Conservation (phyloP, 1,140 invertebrate genomes). For the Nasonia longicornis region DNA sequence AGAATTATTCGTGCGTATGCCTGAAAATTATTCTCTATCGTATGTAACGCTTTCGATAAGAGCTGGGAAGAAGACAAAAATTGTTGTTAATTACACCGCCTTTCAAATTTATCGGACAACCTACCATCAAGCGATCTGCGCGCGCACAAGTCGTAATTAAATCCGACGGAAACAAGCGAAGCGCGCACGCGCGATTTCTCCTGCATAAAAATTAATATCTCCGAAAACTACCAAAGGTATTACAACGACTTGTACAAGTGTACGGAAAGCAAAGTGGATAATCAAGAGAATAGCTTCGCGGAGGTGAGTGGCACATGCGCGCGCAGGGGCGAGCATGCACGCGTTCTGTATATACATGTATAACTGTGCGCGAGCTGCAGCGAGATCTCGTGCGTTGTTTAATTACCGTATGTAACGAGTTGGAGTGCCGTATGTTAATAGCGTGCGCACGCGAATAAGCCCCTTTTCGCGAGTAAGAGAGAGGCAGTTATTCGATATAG, state of each 20-base stretch:
- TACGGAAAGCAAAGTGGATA: constrained; percentile 11
- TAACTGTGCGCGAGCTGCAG: background rate
- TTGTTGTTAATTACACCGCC: background rate
- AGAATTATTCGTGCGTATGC: too few species aligned
- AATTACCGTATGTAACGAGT: constrained; percentile 47
- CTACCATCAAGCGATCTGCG: too few species aligned
- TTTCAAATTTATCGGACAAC: background rate
- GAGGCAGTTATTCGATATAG: background rate
- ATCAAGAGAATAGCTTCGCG: background rate
- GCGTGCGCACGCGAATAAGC: constrained; percentile 39
- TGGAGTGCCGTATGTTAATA: constrained; percentile 27
- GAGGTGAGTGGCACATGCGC: constrained; percentile 10
- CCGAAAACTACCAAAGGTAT: background rate
- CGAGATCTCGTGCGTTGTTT: constrained; percentile 43
- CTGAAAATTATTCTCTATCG: background rate
- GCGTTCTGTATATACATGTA: constrained; percentile 2
- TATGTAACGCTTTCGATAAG: too few species aligned
- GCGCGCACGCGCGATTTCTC: background rate
- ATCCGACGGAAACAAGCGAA: background rate
- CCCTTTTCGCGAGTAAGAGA: background rate
- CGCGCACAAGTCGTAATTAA: too few species aligned
- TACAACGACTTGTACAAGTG: too few species aligned
- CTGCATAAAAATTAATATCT: constrained; percentile 2
- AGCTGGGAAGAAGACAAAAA: background rate
- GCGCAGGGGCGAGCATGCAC: background rate